Conservation (phyloP, 1,140 invertebrate species). For the Drosophila obscura region DNA sequence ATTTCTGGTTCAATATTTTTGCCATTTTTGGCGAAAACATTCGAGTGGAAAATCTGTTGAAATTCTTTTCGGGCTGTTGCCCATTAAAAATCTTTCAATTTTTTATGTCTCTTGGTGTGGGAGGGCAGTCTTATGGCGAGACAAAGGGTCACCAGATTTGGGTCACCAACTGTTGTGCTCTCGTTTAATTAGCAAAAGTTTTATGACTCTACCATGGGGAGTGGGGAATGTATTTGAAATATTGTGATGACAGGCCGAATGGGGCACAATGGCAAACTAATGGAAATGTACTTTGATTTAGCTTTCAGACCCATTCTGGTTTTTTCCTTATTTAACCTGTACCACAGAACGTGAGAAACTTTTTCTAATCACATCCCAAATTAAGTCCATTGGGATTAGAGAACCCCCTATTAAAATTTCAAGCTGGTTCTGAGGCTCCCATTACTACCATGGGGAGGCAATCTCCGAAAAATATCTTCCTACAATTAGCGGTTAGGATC, state of each 20-base stretch:
- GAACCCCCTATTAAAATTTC: constrained; percentile 16
- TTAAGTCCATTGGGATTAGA: constrained; percentile 4
- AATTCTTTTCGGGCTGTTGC: constrained; percentile 6
- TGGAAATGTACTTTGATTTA: constrained; percentile 9
- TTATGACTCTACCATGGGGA: constrained; percentile 25
- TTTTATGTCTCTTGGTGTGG: constrained; percentile 26
- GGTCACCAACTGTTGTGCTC: constrained; percentile 41
- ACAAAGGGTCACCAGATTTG: constrained; percentile 15
- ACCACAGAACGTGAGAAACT: constrained; percentile 39
- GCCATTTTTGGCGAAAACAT: constrained; percentile 36
- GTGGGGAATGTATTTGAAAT: constrained; percentile 19
- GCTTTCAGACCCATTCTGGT: neutral
- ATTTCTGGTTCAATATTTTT: constrained; percentile 32
- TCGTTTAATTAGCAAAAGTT: constrained; percentile 62
- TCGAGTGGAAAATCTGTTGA: constrained; percentile 27
- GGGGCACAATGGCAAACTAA: constrained; percentile 17
- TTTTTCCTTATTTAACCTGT: neutral
- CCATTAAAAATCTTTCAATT: constrained; percentile 43
- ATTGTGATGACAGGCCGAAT: constrained; percentile 39
- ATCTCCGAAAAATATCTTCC: neutral
- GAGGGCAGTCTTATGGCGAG: constrained; percentile 20
- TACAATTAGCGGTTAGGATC: constrained; percentile 71
- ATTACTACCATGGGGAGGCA: constrained; percentile 61
- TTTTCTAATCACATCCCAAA: neutral
- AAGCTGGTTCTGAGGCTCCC: neutral